Base-by-base conservation (phyloP, 2,888 invertebrate species). In the Diarsia rubi region DNA sequence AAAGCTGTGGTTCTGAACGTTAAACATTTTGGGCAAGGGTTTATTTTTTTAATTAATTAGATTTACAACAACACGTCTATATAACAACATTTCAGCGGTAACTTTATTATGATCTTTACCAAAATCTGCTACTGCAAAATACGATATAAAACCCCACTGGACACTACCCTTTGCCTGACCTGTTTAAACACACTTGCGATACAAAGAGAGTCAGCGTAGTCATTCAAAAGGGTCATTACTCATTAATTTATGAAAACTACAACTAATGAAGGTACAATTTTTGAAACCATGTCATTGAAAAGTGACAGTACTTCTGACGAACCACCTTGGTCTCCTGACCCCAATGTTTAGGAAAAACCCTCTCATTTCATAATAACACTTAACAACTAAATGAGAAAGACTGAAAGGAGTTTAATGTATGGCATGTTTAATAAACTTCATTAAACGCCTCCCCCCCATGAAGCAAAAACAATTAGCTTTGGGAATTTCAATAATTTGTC, bases 401-500 rank as follows among this genome's bases (percentile, higher is more conserved):
- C 27, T 27, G 2, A 67, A 65, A 49, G 14, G 2, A 31, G 8
- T 59, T 14, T 31, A 57, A 42, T 62, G 47, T 57, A n/a, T 21
- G 52, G 59, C 0, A 62, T 57, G 27, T 54, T 4, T 31, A 62
- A n/a, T 27, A 19, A 44, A 68, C 24, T 63, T 52, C 12, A 54
- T 64, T 60, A 19, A 8, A 16, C 11, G n/a, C 27, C 27, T 27
- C 21, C n/a, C 44, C 19, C 68, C 62, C 57, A n/a, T 52, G 49
- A 75, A 83, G 24, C 12, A 49, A 45, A 73, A 74, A 69, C 65
- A 83, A 76, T 83, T 45, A 71, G 76, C 54, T 54, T 76, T 63
- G 57, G 59, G 52, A 80, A 79, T 69, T 83, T 83, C 65, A 79
- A 83, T 83, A 85, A 85, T 72, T 81, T 74, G 69, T 86, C 88